phyloP scores from a whole-genome alignment of 1,140 invertebrate genomes.

The Zaprionus vittiger region DNA sequence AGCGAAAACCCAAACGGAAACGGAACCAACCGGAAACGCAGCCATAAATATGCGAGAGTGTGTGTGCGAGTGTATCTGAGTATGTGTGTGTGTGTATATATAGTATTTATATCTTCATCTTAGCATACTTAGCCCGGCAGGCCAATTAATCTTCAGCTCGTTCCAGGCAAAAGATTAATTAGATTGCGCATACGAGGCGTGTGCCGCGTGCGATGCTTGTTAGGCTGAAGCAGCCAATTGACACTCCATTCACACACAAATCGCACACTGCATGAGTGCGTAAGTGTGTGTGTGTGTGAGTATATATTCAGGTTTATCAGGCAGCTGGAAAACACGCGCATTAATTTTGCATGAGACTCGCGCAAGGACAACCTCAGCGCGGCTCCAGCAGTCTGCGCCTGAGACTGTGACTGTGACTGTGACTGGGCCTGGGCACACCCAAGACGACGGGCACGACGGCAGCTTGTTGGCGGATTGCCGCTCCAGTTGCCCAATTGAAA shows the following conservation, averaged over 20 bases:
- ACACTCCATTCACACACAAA: slow-evolving; percentile 61
- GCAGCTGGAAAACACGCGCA: slow-evolving; percentile 30
- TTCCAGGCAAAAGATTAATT: slow-evolving; percentile 58
- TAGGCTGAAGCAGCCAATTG: slow-evolving; percentile 57
- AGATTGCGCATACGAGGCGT: slow-evolving; percentile 61
- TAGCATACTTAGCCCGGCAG: slow-evolving; percentile 20
- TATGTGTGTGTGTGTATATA: not conserved
- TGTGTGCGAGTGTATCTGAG: not conserved
- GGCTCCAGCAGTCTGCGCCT: slow-evolving; percentile 69
- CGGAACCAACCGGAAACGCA: slow-evolving; percentile 28
- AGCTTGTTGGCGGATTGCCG: slow-evolving; percentile 41
- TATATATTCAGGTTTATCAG: slow-evolving; percentile 6
- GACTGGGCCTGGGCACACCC: not conserved
- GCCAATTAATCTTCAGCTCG: slow-evolving; percentile 32
- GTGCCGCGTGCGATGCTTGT: slow-evolving; percentile 27
- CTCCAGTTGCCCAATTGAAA: slow-evolving; percentile 72
- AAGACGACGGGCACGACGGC: not conserved
- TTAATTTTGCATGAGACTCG: slow-evolving; percentile 53
- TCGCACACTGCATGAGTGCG: slow-evolving; percentile 4
- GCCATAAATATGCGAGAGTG: slow-evolving; percentile 9
- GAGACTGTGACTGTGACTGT: not conserved
- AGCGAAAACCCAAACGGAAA: slow-evolving; percentile 22
- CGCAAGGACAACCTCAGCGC: slow-evolving; percentile 40
- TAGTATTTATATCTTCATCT: slow-evolving; percentile 4
- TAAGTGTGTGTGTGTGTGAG: not conserved